Evolutionary conservation across 2,888 invertebrate genomes (phyloP).

Genomic region (Oegoconia quadripuncta): DNA sequence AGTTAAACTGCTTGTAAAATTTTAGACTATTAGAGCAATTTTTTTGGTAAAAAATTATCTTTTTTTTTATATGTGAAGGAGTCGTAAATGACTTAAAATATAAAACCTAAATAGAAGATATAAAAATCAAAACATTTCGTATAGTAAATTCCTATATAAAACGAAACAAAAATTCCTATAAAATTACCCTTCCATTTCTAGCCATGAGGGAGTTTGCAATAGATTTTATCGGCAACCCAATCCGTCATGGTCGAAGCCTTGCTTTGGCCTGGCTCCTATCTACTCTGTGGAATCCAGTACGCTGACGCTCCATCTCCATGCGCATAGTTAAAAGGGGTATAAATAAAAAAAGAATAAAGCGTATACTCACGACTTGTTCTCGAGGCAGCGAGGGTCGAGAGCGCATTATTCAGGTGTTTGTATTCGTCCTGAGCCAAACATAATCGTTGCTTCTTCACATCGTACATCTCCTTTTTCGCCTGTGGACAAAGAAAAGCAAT

Average conservation of each 20-base stretch:
- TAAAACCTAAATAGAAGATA: too few species aligned
- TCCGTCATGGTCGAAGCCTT: neutral
- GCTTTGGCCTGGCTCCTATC: neutral
- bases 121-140: too few species aligned
- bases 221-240: neutral
- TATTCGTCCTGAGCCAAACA: constrained; percentile 97
- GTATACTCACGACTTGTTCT: constrained; percentile 94
- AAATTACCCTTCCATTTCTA: too few species aligned
- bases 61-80: too few species aligned
- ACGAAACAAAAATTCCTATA: neutral
- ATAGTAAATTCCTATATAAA: too few species aligned
- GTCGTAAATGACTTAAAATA: too few species aligned
- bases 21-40: too few species aligned
- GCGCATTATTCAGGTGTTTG: constrained; percentile 92
- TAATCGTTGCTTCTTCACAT: constrained; percentile 96
- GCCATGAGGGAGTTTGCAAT: neutral
- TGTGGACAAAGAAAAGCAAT: constrained; percentile 59
- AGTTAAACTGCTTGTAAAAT: too few species aligned
- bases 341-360: neutral
- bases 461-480: constrained; percentile 98
- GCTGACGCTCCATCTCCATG: neutral
- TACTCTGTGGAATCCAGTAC: neutral
- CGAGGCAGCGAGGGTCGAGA: constrained; percentile 91
- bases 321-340: neutral
- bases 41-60: too few species aligned